Conservation (phyloP, 2,888 invertebrate genomes). For the Drosophila putrida region DNA sequence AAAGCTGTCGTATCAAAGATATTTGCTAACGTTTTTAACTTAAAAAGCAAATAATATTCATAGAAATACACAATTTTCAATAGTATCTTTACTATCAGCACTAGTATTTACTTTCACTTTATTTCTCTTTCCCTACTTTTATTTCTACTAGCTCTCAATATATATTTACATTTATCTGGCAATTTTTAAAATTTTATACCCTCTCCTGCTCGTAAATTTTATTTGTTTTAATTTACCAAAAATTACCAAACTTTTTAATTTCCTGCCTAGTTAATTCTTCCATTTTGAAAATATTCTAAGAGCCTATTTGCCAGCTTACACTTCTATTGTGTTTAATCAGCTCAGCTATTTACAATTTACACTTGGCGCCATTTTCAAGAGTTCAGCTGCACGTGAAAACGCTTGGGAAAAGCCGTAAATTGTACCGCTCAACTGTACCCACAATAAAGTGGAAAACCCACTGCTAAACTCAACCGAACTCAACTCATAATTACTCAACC, state of each 20-base stretch:
- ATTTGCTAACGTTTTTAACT: no score
- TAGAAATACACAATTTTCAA: no score
- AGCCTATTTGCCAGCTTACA: not conserved
- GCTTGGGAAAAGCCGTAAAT: conserved; percentile 11
- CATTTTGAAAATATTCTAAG: not conserved
- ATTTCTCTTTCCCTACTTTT: no score
- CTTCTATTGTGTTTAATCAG: conserved; percentile 6
- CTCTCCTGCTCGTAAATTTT: no score
- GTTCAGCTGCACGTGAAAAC: conserved; percentile 12
- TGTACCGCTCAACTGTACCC: conserved; percentile 9
- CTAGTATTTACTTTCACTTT: no score
- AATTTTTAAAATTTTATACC: no score
- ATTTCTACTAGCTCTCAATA: no score
- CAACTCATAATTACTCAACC: conserved; percentile 59
- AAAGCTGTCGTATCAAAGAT: no score
- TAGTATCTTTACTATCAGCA: no score
- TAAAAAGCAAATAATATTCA: no score
- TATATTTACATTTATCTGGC: no score
- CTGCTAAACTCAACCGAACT: conserved; percentile 36
- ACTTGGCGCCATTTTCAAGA: conserved; percentile 25
- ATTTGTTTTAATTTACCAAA: no score
- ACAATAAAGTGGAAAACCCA: conserved; percentile 14
- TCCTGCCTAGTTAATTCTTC: not conserved
- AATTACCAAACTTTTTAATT: not conserved
- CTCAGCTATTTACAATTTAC: conserved; percentile 18